A percentile compares a stretch with the other conserved stretches of the same genome.
phyloP scores from a whole-genome alignment of 2,888 invertebrate genomes.

The Platycnemis pennipes region DNA sequence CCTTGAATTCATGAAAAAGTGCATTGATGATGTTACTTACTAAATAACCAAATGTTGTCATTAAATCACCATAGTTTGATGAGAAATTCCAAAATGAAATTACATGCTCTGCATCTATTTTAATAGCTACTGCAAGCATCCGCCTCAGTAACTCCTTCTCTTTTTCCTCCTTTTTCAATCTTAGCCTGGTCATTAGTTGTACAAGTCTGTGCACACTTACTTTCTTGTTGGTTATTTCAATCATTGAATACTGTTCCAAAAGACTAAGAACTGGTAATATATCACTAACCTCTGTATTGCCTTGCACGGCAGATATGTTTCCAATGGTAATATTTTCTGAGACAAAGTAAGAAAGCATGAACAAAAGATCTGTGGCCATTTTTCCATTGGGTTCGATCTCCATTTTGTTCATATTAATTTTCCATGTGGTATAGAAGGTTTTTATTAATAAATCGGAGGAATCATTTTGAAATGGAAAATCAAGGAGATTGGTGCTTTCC shows the following conservation, averaged over 20 bases:
- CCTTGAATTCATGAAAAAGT: background rate
- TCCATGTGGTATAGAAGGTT: conserved; percentile 68
- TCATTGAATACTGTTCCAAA: conserved; percentile 5
- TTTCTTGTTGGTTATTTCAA: background rate
- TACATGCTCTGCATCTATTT: conserved; percentile 11
- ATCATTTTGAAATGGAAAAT: conserved; percentile 46
- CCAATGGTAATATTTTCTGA: conserved; percentile 69
- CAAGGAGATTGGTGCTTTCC: conserved; percentile 34
- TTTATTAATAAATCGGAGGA: conserved; percentile 49
- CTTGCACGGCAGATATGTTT: conserved; percentile 20
- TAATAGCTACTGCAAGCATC: background rate
- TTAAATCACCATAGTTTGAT: background rate
- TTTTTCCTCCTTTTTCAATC: background rate
- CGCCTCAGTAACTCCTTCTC: background rate
- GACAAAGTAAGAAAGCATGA: conserved; percentile 68
- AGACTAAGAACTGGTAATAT: background rate
- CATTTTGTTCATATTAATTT: conserved; percentile 68
- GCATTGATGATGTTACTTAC: background rate
- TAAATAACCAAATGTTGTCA: background rate
- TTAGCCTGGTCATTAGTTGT: conserved; percentile 8
- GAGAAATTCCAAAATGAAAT: conserved; percentile 1
- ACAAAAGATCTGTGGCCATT: conserved; percentile 64
- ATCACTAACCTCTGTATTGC: background rate
- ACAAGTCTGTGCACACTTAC: conserved; percentile 9
- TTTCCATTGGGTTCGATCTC: conserved; percentile 38